A percentile compares a stretch with the other conserved stretches of the same genome.
Evolutionary conservation across 2,797 vertebrate species (phyloP).

Genomic region (Mycteria americana): DNA sequence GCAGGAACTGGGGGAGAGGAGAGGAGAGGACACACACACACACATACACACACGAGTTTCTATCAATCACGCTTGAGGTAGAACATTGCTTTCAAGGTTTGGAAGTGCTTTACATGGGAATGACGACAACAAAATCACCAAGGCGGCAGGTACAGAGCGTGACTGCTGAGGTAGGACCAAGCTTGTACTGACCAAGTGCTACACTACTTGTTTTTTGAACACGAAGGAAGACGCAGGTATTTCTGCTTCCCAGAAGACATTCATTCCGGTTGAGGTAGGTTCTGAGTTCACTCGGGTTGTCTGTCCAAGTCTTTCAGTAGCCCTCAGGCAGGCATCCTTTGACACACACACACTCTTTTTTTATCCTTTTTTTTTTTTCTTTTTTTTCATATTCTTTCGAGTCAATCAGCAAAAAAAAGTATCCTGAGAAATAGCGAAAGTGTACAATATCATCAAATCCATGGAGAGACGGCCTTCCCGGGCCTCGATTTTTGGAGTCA

Average conservation of each 20-base stretch:
- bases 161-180: constrained; percentile 79
- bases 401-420: constrained; percentile 76
- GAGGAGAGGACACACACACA: neutral
- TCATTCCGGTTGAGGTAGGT: constrained; percentile 99
- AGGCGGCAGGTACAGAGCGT: constrained; percentile 44
- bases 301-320: constrained; percentile 70
- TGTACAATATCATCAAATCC: constrained; percentile 58
- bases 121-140: constrained; percentile 40
- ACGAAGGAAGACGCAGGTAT: constrained; percentile 79
- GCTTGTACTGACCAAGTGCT: constrained; percentile 78
- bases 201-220: constrained; percentile 75
- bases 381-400: constrained; percentile 32
- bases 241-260: constrained; percentile 90
- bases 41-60: neutral
- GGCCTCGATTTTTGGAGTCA: constrained; percentile 49
- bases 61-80: constrained; percentile 87
- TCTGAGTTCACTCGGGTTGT: constrained; percentile 81
- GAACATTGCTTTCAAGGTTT: constrained; percentile 93
- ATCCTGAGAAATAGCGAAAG: constrained; percentile 89
- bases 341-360: constrained; percentile 61
- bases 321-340: constrained; percentile 70
- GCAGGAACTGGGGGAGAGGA: neutral
- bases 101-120: constrained; percentile 92
- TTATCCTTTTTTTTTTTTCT: neutral
- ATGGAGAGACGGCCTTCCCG: neutral